Conservation (phyloP, 2,888 invertebrate genomes). For the Phorcus lineatus region DNA sequence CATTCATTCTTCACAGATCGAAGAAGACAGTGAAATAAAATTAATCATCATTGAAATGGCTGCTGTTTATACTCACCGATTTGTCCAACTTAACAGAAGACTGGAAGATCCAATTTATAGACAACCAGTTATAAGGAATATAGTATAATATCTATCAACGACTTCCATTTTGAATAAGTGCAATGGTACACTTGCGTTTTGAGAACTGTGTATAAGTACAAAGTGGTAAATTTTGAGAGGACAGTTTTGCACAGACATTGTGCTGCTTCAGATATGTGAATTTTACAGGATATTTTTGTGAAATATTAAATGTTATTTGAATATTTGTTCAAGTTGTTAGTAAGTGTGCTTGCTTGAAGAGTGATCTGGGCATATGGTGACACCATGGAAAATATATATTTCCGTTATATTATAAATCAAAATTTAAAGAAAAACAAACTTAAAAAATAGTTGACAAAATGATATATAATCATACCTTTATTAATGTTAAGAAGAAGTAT, state of each 20-base stretch:
- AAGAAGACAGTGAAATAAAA: neutral
- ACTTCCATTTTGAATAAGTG: neutral
- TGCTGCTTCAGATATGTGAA: too few relatives aligned
- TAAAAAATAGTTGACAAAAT: too few relatives aligned
- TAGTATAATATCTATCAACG: neutral
- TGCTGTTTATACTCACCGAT: neutral
- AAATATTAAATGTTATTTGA: neutral
- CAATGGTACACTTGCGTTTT: conserved; percentile 10
- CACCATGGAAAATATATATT: too few relatives aligned
- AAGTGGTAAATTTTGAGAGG: too few relatives aligned
- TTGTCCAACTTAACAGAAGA: neutral
- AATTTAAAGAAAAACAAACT: too few relatives aligned
- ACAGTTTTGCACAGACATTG: too few relatives aligned
- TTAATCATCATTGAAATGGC: neutral
- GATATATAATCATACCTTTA: too few relatives aligned
- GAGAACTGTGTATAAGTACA: neutral
- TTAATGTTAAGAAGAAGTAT: too few relatives aligned
- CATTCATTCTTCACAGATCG: neutral
- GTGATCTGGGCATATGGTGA: neutral
- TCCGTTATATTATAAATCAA: too few relatives aligned
- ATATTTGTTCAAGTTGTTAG: neutral
- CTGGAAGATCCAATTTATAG: neutral
- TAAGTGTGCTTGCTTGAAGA: neutral
- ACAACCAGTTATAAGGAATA: neutral
- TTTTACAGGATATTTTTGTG: too few relatives aligned